Evolutionary conservation across 2,113 vertebrate genomes (phyloP).

Genomic region (Atherinomorus stipes): DNA sequence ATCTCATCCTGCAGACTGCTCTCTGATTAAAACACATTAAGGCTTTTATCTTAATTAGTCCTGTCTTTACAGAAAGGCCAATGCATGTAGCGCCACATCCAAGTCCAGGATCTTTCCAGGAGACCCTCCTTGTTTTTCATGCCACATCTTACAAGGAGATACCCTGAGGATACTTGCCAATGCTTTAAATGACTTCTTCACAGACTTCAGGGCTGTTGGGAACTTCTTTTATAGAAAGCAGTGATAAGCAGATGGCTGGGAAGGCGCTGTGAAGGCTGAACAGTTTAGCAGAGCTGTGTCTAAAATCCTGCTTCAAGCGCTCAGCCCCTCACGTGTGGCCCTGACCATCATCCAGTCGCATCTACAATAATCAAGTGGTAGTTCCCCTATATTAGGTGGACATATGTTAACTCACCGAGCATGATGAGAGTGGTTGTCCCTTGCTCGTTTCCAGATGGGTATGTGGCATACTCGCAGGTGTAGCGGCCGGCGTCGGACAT

Average conservation of each 20-base stretch:
- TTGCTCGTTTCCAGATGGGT: constrained; percentile 86
- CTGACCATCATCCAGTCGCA: neutral
- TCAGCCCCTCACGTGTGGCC: neutral
- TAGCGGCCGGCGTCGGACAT: constrained; percentile 87
- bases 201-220: constrained; percentile 15
- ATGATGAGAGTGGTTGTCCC: constrained; percentile 82
- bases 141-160: neutral
- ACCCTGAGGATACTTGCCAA: constrained; percentile 34
- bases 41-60: neutral
- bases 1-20: neutral
- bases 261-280: constrained; percentile 40
- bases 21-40: neutral
- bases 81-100: neutral
- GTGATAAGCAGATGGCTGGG: constrained; percentile 63
- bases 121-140: constrained; percentile 8
- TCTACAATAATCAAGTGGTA: neutral
- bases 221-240: constrained; percentile 24
- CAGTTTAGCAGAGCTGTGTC: constrained; percentile 25
- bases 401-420: constrained; percentile 75
- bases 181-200: constrained; percentile 52
- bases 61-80: neutral
- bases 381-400: neutral
- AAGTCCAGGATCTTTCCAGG: neutral
- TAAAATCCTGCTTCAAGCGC: constrained; percentile 13
- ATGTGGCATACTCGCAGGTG: constrained; percentile 89